Evolutionary conservation across 1,140 invertebrate species (phyloP).

Genomic region (Philaenus spumarius): DNA sequence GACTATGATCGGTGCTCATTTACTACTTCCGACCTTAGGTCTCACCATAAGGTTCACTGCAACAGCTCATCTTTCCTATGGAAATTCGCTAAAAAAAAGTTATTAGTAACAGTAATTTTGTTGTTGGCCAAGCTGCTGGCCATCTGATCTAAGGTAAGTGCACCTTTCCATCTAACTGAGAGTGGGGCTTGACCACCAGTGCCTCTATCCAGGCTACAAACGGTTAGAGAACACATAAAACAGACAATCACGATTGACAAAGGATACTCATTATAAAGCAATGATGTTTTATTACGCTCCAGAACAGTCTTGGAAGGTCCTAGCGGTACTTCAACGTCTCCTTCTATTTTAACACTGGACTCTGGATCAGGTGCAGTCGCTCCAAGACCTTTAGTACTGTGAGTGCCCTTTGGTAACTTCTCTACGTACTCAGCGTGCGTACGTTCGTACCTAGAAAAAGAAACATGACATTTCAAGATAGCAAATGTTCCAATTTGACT

Average conservation of each 20-base stretch:
- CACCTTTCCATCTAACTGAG: too few relatives aligned
- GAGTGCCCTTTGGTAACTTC: slow-evolving; percentile 69
- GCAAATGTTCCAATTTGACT: too few relatives aligned
- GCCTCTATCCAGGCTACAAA: background rate
- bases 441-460: slow-evolving; percentile 56
- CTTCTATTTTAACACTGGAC: slow-evolving; percentile 38
- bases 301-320: slow-evolving; percentile 47
- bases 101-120: too few relatives aligned
- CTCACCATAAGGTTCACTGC: too few relatives aligned
- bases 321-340: slow-evolving; percentile 69
- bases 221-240: background rate
- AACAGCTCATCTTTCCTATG: too few relatives aligned
- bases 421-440: slow-evolving; percentile 61
- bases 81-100: too few relatives aligned
- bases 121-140: too few relatives aligned
- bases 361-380: slow-evolving; percentile 63
- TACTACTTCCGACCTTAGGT: too few relatives aligned
- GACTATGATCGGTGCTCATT: too few relatives aligned
- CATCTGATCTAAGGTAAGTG: too few relatives aligned
- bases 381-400: slow-evolving; percentile 75
- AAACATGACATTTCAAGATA: too few relatives aligned
- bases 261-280: slow-evolving; percentile 84
- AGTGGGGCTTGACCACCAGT: too few relatives aligned
- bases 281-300: slow-evolving; percentile 39
- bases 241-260: slow-evolving; percentile 30